Evolutionary conservation across 2,113 vertebrate species (phyloP).

Genomic region (Sinocyclocheilus maitianheensis): DNA sequence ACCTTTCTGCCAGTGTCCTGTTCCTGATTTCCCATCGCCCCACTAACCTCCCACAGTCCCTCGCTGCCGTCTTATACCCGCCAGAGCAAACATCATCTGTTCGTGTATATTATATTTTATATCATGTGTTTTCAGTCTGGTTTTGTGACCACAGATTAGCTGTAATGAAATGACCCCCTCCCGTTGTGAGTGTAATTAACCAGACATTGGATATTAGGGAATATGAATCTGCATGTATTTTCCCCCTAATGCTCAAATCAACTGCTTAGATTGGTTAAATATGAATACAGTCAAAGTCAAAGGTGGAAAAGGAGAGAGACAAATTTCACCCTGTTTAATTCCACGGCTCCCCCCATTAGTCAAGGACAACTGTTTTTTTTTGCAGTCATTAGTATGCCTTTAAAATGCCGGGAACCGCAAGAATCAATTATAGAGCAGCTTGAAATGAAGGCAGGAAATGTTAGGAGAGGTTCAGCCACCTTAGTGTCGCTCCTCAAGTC

Average conservation of each 20-base stretch:
- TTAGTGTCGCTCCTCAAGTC: neutral
- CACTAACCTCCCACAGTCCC: constrained; percentile 43
- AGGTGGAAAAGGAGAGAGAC: neutral
- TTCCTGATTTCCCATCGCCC: constrained; percentile 49
- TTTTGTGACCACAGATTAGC: constrained; percentile 6
- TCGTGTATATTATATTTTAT: neutral
- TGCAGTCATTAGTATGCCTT: constrained; percentile 13
- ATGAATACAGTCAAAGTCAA: constrained; percentile 2
- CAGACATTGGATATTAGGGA: neutral
- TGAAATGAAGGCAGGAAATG: constrained; percentile 22
- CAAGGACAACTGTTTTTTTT: constrained; percentile 5
- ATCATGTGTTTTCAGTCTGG: constrained; percentile 1
- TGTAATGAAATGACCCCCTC: neutral
- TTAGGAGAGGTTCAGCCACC: constrained; percentile 6
- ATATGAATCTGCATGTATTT: neutral
- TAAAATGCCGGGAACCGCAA: neutral
- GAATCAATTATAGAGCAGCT: neutral
- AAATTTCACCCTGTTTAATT: neutral
- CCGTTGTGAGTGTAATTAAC: neutral
- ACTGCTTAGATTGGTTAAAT: neutral
- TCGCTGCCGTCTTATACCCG: constrained; percentile 22
- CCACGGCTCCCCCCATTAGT: neutral
- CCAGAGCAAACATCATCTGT: constrained; percentile 17
- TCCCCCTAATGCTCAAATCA: no score
- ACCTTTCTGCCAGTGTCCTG: constrained; percentile 49